Percentiles rank a stretch among this genome's conserved stretches.
These are phyloP conservation scores for Timandra comae DNA, from an alignment of 2,888 invertebrate genomes.

Conservation along the genomic window DNA sequence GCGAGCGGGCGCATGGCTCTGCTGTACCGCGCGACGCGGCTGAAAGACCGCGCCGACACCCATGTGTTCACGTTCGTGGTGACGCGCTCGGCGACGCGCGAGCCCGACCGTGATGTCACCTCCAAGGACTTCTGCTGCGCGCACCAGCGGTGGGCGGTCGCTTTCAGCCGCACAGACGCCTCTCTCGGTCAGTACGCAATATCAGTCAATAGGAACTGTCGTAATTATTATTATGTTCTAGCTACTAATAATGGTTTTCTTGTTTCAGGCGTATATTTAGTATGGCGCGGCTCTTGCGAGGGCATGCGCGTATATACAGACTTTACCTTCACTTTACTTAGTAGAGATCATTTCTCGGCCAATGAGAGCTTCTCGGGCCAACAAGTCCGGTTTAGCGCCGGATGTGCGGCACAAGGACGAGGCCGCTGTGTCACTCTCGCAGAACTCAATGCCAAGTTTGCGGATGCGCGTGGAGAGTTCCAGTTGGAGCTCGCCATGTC, in stretches of 20 bases:
- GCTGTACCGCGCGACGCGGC: constrained; percentile 87
- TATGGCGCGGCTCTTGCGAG: constrained; percentile 85
- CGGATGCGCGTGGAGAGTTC: constrained; percentile 88
- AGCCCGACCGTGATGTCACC: constrained; percentile 87
- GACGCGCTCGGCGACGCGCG: constrained; percentile 85
- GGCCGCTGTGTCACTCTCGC: constrained; percentile 83
- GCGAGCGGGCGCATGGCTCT: constrained; percentile 82
- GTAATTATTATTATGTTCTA: neutral
- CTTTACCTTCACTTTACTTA: constrained; percentile 87
- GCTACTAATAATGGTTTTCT: constrained; percentile 1
- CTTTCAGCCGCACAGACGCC: constrained; percentile 85
- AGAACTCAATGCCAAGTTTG: constrained; percentile 83
- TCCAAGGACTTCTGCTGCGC: constrained; percentile 89
- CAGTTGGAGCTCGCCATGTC: constrained; percentile 87
- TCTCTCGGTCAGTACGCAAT: constrained; percentile 71
- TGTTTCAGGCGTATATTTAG: constrained; percentile 84
- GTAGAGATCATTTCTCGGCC: constrained; percentile 88
- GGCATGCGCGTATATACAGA: constrained; percentile 87
- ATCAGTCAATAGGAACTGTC: too few species aligned
- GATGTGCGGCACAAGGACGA: constrained; percentile 84
- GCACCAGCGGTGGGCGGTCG: constrained; percentile 88
- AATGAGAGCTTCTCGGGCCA: constrained; percentile 89
- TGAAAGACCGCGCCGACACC: constrained; percentile 88
- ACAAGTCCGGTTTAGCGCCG: constrained; percentile 81
- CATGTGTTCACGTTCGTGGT: constrained; percentile 91